Evolutionary conservation across 2,797 vertebrate species (phyloP).

Genomic region (Pelochelys cantorii): DNA sequence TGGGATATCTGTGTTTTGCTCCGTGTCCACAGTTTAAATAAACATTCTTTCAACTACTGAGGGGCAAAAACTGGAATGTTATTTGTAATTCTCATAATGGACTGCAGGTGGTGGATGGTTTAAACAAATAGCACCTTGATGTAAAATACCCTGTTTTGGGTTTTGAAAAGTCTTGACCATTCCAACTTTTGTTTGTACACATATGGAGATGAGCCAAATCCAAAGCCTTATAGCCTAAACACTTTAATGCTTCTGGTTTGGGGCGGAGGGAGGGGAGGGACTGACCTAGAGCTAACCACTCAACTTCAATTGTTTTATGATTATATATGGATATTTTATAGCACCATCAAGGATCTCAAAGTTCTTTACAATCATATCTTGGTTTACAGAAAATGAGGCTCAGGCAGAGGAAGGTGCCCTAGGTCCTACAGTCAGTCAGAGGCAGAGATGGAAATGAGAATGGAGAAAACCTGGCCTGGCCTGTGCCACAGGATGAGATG

Average conservation of each 20-base stretch:
- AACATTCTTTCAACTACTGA: not conserved
- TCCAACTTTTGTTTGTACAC: rapidly evolving
- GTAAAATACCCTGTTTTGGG: not conserved
- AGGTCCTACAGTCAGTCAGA: conserved; percentile 12
- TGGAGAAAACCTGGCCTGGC: not conserved
- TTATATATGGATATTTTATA: not conserved
- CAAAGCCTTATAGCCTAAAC: conserved; percentile 25
- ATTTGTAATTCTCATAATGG: conserved; percentile 1
- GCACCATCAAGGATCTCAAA: not conserved
- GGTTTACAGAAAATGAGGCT: not conserved
- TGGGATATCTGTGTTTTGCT: conserved; percentile 23
- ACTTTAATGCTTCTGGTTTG: not conserved
- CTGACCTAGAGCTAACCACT: not conserved
- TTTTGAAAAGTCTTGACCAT: not conserved
- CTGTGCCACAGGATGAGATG: conserved; percentile 27
- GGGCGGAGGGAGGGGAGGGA: conserved; percentile 1
- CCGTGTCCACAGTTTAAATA: not conserved
- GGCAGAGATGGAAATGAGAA: conserved; percentile 18
- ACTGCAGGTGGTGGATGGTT: not conserved
- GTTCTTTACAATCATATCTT: not conserved
- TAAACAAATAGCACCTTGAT: not conserved
- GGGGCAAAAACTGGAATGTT: not conserved
- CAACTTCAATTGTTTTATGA: not conserved
- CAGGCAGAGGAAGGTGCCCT: not conserved
- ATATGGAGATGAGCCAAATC: conserved; percentile 8